Evolutionary conservation across 2,888 invertebrate genomes (phyloP).

Genomic region (Frankliniella fusca): DNA sequence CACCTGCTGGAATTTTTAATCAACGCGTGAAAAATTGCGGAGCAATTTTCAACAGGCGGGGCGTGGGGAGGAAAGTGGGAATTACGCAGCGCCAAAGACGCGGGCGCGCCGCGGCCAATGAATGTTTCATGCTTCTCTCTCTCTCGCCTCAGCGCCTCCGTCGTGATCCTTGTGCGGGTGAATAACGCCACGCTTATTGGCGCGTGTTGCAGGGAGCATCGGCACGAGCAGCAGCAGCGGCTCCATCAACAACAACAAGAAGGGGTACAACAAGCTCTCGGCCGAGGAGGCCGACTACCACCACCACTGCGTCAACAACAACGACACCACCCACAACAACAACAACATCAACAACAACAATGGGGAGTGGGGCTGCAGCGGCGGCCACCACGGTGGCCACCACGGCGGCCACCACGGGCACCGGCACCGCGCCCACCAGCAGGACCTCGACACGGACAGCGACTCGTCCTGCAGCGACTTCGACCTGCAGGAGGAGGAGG

Average conservation of each 20-base stretch:
- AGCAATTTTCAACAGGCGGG: not conserved
- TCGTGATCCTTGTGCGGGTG: too few species aligned
- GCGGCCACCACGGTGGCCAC: not conserved
- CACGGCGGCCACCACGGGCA: not conserved
- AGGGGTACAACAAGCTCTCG: constrained; percentile 16
- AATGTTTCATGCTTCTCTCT: too few species aligned
- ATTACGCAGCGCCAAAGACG: not conserved
- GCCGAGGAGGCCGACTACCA: constrained; percentile 8
- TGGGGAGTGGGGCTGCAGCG: not conserved
- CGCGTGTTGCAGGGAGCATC: constrained; percentile 22
- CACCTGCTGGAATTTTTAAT: too few species aligned
- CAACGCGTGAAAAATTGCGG: too few species aligned
- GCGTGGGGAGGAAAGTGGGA: not conserved
- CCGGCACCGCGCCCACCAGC: not conserved
- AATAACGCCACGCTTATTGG: too few species aligned
- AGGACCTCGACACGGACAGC: not conserved
- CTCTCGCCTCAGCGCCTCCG: too few species aligned
- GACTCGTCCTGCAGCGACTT: constrained; percentile 19
- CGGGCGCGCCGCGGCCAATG: not conserved
- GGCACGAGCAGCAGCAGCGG: constrained; percentile 18
- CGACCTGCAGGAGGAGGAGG: constrained; percentile 13
- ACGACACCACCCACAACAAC: constrained; percentile 3
- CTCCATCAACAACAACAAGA: constrained; percentile 25
- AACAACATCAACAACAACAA: constrained; percentile 5
- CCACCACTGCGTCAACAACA: constrained; percentile 21